Base-by-base conservation (phyloP, 1,140 invertebrate species). In the Chironomus tepperi region DNA sequence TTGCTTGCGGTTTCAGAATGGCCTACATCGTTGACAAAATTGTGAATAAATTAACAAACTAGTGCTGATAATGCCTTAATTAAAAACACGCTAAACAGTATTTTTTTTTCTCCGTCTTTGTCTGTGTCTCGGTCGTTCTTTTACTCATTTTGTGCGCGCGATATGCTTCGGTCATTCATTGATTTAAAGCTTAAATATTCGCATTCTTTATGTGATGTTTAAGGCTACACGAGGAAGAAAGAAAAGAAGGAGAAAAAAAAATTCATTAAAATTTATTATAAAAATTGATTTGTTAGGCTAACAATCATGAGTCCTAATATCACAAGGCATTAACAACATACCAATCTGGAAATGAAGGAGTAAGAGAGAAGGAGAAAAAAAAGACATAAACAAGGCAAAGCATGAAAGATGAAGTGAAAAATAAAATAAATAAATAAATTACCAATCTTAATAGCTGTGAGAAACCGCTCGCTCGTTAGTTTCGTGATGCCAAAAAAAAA, bases 341-440 rank as follows among this genome's bases (percentile, higher is more conserved):
- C n/a, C n/a, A n/a, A 57, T 57, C n/a, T 57, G 8, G 47, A 47
- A 1, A 15, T 15, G 15, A 12, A 57, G 47, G 47, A 9, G 24
- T 3, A 57, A n/a, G 47, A 70, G 19, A 7, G 19, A 70, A 70
- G 10, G 8, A 19, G 7, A 3, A 34, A 34, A 2, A 67, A 21
- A 70, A 70, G 18, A 5, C 16, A 19, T 70, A 18, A 70, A 57
- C n/a, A 57, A 57, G 47, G 12, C 12, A 12, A 19, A 70, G 65
- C 47, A 57, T 57, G 47, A n/a, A 57, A 57, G 47, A n/a, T 12
- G n/a, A 57, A 57, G 10, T 12, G 10, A 10, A 67, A 7, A 70
- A 16, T 19, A 70, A 70, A 70, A 70, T 70, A 70, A 70, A 70
- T 70, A 70, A 70, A 70, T 70, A 70, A 70, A 70, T 70, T 70